phyloP scores from a whole-genome alignment of 2,888 invertebrate species.

The Drosophila borealis region DNA sequence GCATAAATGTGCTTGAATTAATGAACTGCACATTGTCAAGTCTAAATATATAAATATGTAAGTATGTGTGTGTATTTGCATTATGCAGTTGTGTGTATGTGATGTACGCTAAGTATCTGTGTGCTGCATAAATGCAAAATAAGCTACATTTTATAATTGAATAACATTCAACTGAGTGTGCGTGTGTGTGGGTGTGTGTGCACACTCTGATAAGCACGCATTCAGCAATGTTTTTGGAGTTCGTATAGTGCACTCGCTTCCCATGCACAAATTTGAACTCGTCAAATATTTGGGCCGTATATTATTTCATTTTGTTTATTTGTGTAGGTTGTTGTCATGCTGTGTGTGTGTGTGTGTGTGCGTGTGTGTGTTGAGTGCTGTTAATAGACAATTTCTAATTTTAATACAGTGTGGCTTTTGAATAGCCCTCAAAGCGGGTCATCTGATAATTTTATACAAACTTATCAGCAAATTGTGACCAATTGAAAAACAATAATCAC shows the following conservation, averaged over 20 bases:
- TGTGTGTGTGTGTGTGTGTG: background rate
- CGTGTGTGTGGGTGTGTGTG: conserved; percentile 4
- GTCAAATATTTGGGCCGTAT: conserved; percentile 13
- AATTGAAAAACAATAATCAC: conserved; percentile 39
- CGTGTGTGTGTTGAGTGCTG: conserved; percentile 1
- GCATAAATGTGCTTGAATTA: conserved; percentile 60
- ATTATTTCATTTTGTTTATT: conserved; percentile 24
- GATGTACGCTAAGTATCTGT: conserved; percentile 10
- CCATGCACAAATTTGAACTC: conserved; percentile 5
- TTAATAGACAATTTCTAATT: conserved; percentile 54
- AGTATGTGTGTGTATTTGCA: conserved; percentile 32
- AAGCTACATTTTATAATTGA: conserved; percentile 67
- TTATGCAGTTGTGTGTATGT: conserved; percentile 31
- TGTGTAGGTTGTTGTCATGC: background rate
- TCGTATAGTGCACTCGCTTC: background rate
- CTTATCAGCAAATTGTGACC: conserved; percentile 22
- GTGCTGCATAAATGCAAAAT: conserved; percentile 68
- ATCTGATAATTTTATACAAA: conserved; percentile 17
- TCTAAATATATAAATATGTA: background rate
- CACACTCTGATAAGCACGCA: conserved; percentile 35
- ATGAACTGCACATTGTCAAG: conserved; percentile 71
- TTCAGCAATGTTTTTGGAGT: conserved; percentile 6
- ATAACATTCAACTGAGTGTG: conserved; percentile 34
- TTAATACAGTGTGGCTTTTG: conserved; percentile 38
- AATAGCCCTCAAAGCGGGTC: conserved; percentile 16